Evolutionary conservation across 2,797 vertebrate species (phyloP).

Genomic region (Silurus aristotelis): DNA sequence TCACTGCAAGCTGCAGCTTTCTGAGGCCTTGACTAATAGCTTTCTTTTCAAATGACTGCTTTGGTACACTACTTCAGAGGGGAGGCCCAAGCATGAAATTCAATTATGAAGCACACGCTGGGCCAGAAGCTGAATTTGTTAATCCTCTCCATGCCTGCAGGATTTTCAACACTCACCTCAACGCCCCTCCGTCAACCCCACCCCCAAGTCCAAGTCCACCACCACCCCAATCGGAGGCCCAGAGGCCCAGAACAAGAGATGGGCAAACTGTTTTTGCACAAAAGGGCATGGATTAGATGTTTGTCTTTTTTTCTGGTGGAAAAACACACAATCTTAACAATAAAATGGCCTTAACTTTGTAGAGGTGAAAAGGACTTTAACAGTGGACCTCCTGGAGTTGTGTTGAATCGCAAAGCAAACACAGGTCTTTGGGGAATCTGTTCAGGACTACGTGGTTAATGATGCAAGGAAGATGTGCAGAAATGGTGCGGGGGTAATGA

Average conservation of each 20-base stretch:
- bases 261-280: constrained; percentile 4
- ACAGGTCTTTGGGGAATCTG: neutral
- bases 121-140: constrained; percentile 69
- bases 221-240: constrained; percentile 23
- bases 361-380: neutral
- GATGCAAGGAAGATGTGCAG: constrained; percentile 2
- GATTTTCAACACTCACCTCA: constrained; percentile 64
- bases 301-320: neutral
- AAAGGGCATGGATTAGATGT: neutral
- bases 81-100: constrained; percentile 90
- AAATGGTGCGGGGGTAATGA: neutral
- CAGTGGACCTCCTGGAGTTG: neutral
- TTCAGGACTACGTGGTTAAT: neutral
- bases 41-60: constrained; percentile 90
- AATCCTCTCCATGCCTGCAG: constrained; percentile 64
- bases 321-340: neutral
- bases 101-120: constrained; percentile 87
- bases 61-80: constrained; percentile 93
- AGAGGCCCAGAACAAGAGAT: constrained; percentile 28
- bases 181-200: constrained; percentile 17
- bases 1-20: constrained; percentile 66
- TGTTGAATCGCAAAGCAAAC: neutral
- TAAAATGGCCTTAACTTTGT: constrained; percentile 7
- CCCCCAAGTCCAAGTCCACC: neutral
- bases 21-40: constrained; percentile 77